Conservation (phyloP, 2,888 invertebrate genomes). For the Macrophya alboannulata region DNA sequence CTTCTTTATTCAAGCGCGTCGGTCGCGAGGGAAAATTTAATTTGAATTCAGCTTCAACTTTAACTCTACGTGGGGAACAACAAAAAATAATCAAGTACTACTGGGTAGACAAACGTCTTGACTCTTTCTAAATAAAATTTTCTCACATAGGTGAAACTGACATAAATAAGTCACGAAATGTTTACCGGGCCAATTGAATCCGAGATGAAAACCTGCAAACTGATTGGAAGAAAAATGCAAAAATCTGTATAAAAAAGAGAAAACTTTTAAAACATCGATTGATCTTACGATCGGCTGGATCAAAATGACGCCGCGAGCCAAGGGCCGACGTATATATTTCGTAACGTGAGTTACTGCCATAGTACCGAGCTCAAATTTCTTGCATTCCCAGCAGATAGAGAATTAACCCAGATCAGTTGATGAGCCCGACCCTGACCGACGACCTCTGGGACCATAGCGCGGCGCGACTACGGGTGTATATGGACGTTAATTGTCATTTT, state of each 20-base stretch:
- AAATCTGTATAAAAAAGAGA: background rate
- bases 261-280: background rate
- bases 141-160: background rate
- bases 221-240: background rate
- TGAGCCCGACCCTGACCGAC: constrained; percentile 50
- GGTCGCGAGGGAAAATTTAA: constrained; percentile 37
- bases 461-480: background rate
- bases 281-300: constrained; percentile 17
- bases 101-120: background rate
- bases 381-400: constrained; percentile 39
- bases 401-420: constrained; percentile 54
- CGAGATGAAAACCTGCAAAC: background rate
- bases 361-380: constrained; percentile 30
- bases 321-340: background rate
- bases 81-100: background rate
- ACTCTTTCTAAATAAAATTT: background rate
- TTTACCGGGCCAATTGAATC: background rate
- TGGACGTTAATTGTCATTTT: constrained; percentile 42
- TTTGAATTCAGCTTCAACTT: constrained; percentile 9
- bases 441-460: constrained; percentile 33
- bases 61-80: background rate
- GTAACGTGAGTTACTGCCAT: background rate
- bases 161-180: background rate
- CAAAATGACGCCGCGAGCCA: background rate
- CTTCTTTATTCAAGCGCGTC: constrained; percentile 45